Conservation (phyloP, 1,140 invertebrate genomes). For the Oscheius sp. region DNA sequence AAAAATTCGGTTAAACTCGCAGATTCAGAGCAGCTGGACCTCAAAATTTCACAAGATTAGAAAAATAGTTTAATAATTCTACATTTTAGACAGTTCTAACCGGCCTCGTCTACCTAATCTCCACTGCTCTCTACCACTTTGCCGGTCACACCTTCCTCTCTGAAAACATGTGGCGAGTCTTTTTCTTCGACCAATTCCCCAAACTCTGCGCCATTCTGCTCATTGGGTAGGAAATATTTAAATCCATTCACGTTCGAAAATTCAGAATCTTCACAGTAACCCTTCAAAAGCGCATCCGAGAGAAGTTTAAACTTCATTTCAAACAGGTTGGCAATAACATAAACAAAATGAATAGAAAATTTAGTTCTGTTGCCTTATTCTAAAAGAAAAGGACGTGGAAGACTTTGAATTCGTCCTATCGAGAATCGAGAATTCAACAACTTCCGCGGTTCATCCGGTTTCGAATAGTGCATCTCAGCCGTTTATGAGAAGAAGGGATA, state of each 20-base stretch:
- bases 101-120: not conserved
- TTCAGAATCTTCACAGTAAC: not conserved
- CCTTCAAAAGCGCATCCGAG: not conserved
- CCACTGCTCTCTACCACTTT: not conserved
- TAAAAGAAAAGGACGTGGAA: not conserved
- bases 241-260: not conserved
- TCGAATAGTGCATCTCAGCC: too few relatives aligned
- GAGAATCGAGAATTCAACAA: not conserved
- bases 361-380: not conserved
- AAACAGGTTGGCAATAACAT: too few relatives aligned
- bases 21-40: too few relatives aligned
- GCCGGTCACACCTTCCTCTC: not conserved
- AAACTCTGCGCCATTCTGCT: slow-evolving; percentile 1
- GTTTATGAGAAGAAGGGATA: too few relatives aligned
- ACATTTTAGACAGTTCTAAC: not conserved
- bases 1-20: too few relatives aligned
- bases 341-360: too few relatives aligned
- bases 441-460: too few relatives aligned
- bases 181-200: slow-evolving; percentile 8
- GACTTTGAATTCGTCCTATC: slow-evolving; percentile 1
- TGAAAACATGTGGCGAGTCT: not conserved
- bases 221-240: not conserved
- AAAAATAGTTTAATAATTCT: too few relatives aligned
- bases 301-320: not conserved
- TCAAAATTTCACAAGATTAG: too few relatives aligned